phyloP scores from a whole-genome alignment of 2,113 vertebrate genomes.

The Cnemophilus loriae region DNA sequence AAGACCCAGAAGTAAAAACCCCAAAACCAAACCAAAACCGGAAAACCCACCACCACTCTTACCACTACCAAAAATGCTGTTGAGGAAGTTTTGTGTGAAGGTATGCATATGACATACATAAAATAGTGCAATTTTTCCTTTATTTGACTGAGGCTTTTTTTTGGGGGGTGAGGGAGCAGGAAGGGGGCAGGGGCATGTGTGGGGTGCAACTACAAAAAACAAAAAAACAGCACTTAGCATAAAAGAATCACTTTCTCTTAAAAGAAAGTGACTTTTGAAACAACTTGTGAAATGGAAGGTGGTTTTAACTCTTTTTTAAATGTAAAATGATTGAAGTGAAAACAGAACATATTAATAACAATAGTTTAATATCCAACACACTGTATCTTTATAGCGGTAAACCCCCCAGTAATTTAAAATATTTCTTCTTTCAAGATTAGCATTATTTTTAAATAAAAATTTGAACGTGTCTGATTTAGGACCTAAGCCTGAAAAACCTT shows the following conservation, averaged over 20 bases:
- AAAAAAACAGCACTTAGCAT: not conserved
- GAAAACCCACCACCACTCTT: not conserved
- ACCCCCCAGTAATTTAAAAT: not conserved
- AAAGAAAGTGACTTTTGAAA: not conserved
- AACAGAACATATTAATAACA: not conserved
- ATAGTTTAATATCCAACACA: not conserved
- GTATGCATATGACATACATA: not conserved
- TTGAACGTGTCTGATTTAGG: not conserved
- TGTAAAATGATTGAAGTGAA: not conserved
- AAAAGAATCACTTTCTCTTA: not conserved
- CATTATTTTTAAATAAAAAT: not conserved
- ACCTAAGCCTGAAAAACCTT: not conserved
- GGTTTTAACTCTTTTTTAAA: not conserved
- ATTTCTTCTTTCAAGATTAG: not conserved
- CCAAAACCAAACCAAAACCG: not conserved
- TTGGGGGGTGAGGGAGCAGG: accelerated
- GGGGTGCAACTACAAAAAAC: not conserved
- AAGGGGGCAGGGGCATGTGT: not conserved
- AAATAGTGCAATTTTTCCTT: not conserved
- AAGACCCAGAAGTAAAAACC: not conserved
- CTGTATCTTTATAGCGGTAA: not conserved
- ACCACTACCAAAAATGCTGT: not conserved
- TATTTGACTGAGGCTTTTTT: not conserved
- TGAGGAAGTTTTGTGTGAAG: not conserved
- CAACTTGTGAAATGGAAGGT: not conserved